Conservation (phyloP, 2,888 invertebrate species). For the Polyommatus iphigenia region DNA sequence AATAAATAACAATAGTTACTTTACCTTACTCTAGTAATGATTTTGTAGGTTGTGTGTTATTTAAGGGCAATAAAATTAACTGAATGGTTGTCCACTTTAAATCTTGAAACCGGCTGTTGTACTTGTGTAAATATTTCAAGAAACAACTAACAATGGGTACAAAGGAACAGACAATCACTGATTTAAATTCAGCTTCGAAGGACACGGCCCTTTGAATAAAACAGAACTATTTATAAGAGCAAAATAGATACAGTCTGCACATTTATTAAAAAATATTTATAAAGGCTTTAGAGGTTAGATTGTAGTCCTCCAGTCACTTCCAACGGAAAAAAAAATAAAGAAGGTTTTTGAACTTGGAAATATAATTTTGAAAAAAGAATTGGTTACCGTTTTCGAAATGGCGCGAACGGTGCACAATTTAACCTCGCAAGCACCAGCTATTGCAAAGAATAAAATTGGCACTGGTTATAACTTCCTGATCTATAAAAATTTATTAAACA, state of each 20-base stretch:
- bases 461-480: conserved; percentile 11
- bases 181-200: conserved; percentile 26
- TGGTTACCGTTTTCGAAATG: neutral
- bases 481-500: neutral
- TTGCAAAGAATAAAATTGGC: conserved; percentile 7
- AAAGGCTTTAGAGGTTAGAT: neutral
- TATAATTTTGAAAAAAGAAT: neutral
- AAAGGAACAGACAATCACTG: neutral
- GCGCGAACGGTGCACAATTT: neutral
- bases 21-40: no score
- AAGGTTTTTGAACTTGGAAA: neutral
- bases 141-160: neutral
- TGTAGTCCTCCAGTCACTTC: neutral
- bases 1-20: no score
- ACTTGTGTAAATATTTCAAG: conserved; percentile 4
- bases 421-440: neutral
- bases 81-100: neutral
- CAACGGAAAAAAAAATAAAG: neutral
- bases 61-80: neutral
- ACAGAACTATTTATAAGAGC: neutral
- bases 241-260: no score
- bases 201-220: conserved; percentile 2
- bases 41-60: no score
- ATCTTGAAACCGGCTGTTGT: conserved; percentile 1
- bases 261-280: neutral